Percentiles rank a stretch among this genome's conserved stretches.
Conservation (phyloP, 2,888 invertebrate species). For the Hetaerina titia region DNA sequence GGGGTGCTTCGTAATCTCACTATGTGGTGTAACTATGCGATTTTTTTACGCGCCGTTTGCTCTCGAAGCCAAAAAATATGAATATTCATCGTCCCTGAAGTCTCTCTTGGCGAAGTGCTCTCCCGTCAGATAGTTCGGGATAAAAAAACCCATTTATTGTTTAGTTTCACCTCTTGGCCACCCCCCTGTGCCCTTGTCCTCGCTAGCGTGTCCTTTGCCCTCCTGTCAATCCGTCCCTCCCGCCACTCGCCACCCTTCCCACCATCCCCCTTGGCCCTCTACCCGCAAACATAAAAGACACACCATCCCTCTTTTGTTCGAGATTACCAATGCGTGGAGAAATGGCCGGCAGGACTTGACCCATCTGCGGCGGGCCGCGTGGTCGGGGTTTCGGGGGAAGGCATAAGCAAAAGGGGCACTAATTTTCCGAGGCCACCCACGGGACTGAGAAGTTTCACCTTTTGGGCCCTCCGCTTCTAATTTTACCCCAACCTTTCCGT, state of each 20-base stretch:
- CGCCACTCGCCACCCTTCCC: background rate
- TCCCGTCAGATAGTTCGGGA: background rate
- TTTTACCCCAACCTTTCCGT: conserved; percentile 31
- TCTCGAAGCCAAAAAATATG: conserved; percentile 33
- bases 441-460: conserved; percentile 48
- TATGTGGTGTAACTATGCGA: background rate
- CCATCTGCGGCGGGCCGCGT: conserved; percentile 24
- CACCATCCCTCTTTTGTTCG: conserved; percentile 60
- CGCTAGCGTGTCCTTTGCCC: background rate
- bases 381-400: background rate
- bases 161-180: background rate
- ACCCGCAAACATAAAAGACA: conserved; percentile 20
- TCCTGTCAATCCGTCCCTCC: background rate
- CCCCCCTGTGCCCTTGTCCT: background rate
- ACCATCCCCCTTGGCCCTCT: background rate
- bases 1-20: conserved; percentile 2
- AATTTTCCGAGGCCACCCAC: conserved; percentile 34
- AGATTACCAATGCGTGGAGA: conserved; percentile 62
- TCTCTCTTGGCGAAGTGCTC: background rate
- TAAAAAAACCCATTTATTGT: background rate
- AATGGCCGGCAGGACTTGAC: conserved; percentile 23
- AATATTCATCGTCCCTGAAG: conserved; percentile 50
- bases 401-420: conserved; percentile 49
- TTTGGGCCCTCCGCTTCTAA: background rate
- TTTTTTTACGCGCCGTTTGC: background rate